Evolutionary conservation across 2,113 vertebrate species (phyloP), one percentile per base, ranked within the genome.

Genomic region (Pedetes capensis): DNA sequence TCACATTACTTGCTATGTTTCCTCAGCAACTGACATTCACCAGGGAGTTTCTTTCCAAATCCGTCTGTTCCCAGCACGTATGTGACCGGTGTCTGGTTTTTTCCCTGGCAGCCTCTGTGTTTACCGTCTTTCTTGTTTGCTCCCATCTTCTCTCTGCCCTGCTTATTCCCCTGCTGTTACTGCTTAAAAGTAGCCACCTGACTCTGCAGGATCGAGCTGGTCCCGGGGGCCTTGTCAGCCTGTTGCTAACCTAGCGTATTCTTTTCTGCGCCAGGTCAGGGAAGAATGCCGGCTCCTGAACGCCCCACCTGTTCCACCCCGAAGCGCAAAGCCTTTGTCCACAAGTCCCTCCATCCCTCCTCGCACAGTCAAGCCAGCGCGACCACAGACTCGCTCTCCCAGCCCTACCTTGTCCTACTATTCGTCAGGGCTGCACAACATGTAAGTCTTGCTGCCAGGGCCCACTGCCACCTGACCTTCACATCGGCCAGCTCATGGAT

Each of bases 381-480:
- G 99, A 39, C 99, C 99, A 72, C 99, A 99, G 96, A 99, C 99
- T 0, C 99, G 99, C 37, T 99, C 99, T 96, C 99, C 99, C 32
- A 99, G 99, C 98, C 99, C 99, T 47, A 99, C 99, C 14, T 98
- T 99, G 74, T 99, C 99, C 78, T 99, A 99, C 97, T 99, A 99
- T 95, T 99, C 99, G 5, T 99, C 99, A 49, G 99, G 99, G 89
- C 99, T 99, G 85, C 99, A 99, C 97, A 99, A 97, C 98, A 99
- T 99, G 99, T 99, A 99, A 98, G 99, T 98, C 86, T 57, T 17
- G 4, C 55, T 63, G 51, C 83, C 82, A 80, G 94, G 85, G 55
- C 84, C 71, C 68, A 0, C 37, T 0, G 20, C 94, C 23, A 3
- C n/a, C 53, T 18, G 0, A 3, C 14, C 83, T 84, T 49, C 88